Evolutionary conservation across 1,140 invertebrate genomes (phyloP).

Genomic region (Danaus melanippus): DNA sequence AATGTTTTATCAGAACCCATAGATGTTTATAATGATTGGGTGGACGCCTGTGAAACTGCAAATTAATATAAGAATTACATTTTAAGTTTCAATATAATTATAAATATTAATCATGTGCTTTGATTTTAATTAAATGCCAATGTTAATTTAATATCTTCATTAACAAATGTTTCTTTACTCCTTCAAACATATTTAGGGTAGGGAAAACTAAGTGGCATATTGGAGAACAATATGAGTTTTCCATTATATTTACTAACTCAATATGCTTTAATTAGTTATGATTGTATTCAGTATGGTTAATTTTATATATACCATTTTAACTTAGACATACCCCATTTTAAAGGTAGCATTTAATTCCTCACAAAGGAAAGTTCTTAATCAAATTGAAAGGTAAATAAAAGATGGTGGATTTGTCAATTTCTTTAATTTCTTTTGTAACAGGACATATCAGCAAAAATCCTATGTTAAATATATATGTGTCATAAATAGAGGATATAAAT

Average conservation of each 20-base stretch:
- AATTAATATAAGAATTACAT: conserved; percentile 46
- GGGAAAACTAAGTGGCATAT: too few species aligned
- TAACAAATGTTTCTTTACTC: too few species aligned
- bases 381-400: conserved; percentile 7
- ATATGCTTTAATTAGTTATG: conserved; percentile 3
- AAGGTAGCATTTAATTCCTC: too few species aligned
- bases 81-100: conserved; percentile 27
- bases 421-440: conserved; percentile 30
- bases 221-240: too few species aligned
- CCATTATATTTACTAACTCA: too few species aligned
- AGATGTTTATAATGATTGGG: conserved; percentile 99
- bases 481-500: conserved; percentile 5
- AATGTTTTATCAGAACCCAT: conserved; percentile 97
- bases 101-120: conserved; percentile 13
- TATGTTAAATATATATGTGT: conserved; percentile 1
- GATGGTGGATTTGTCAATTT: conserved; percentile 19
- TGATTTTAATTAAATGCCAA: conserved; percentile 9
- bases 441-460: conserved; percentile 22
- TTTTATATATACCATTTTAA: too few species aligned
- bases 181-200: too few species aligned
- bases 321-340: too few species aligned
- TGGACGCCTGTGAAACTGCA: conserved; percentile 91
- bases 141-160: too few species aligned
- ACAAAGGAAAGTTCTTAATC: neutral
- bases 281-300: conserved; percentile 2